Conservation (phyloP, 2,888 invertebrate genomes). For the Ornithoptera priamus region DNA sequence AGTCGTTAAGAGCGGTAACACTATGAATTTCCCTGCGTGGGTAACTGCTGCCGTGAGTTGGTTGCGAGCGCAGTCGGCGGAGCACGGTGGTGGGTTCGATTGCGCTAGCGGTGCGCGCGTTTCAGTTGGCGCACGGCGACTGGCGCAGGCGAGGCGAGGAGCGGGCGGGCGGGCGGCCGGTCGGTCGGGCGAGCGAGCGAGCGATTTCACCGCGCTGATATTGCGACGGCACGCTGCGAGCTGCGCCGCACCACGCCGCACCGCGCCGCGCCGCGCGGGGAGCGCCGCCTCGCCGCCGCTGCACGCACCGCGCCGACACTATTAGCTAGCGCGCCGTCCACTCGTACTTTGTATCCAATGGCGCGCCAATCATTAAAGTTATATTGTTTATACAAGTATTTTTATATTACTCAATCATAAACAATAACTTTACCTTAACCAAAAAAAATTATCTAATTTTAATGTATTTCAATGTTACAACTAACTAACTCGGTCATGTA, state of each 20-base stretch:
- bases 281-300: constrained; percentile 19
- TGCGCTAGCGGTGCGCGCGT: constrained; percentile 76
- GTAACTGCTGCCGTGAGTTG: not conserved
- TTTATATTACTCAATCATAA: constrained; percentile 22
- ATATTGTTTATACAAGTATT: constrained; percentile 12
- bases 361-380: constrained; percentile 25
- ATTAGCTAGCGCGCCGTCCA: constrained; percentile 29
- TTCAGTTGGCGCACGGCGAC: constrained; percentile 80
- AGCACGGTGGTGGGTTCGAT: constrained; percentile 40
- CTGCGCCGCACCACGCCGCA: not conserved
- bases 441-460: too few relatives aligned
- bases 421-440: not conserved
- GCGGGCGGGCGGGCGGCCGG: constrained; percentile 59
- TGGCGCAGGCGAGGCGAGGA: constrained; percentile 77
- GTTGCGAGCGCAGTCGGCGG: constrained; percentile 8
- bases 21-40: constrained; percentile 38
- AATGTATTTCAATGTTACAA: too few relatives aligned
- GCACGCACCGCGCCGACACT: constrained; percentile 35
- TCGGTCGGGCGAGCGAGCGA: constrained; percentile 34
- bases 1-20: constrained; percentile 37
- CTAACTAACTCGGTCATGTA: too few relatives aligned
- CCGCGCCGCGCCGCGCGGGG: constrained; percentile 9
- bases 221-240: constrained; percentile 67
- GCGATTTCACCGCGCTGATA: constrained; percentile 79
- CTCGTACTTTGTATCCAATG: constrained; percentile 49